Conservation (phyloP, 2,113 vertebrate species). For the Indri indri region DNA sequence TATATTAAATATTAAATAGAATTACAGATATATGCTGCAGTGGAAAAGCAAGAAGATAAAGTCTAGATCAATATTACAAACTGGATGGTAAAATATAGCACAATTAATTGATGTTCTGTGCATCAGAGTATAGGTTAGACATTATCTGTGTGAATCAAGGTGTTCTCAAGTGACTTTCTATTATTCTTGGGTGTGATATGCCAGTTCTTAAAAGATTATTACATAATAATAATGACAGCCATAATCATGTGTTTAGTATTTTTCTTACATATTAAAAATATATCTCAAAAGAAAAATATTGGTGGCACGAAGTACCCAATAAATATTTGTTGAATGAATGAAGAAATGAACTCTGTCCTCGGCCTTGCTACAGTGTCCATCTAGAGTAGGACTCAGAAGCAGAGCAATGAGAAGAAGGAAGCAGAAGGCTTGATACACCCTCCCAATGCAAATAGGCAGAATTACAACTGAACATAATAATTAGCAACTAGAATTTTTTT, state of each 20-base stretch:
- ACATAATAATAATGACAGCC: neutral
- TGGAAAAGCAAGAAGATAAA: neutral
- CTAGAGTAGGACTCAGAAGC: too few relatives aligned
- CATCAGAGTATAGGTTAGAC: neutral
- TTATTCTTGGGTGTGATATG: neutral
- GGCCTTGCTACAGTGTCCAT: too few relatives aligned
- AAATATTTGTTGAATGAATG: neutral
- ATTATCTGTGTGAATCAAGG: neutral
- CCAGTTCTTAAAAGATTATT: neutral
- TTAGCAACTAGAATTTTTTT: too few relatives aligned
- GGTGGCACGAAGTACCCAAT: neutral
- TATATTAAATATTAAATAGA: neutral
- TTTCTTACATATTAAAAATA: neutral
- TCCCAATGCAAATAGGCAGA: neutral
- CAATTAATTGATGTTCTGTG: too few relatives aligned
- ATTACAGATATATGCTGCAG: neutral
- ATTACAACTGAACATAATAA: neutral
- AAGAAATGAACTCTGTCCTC: neutral
- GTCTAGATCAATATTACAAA: neutral
- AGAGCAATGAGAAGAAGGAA: neutral
- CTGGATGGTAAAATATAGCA: neutral
- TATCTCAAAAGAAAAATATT: neutral
- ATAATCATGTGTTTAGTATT: neutral
- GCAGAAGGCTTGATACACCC: neutral
- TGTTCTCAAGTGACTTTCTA: neutral